Evolutionary conservation across 2,888 invertebrate species (phyloP), one percentile per base, ranked within the genome.

Genomic region (Amblyjoppa fuscipennis): DNA sequence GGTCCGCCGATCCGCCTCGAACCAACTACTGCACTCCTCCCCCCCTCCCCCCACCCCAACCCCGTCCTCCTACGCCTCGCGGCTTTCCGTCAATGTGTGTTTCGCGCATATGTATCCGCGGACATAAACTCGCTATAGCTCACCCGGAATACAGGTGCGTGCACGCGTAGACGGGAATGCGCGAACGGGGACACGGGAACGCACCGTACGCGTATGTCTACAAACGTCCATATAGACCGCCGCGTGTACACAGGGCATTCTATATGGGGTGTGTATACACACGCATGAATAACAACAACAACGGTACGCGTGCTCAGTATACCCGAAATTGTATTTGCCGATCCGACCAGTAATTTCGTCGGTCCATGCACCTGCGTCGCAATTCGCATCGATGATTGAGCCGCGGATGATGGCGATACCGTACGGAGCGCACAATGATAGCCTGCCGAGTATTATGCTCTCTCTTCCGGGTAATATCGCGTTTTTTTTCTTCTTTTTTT

Each of bases 261-360:
- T 69, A 53, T 25, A 75, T 74, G 45, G 28, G 41, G 5, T 66
- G 28, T 59, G 28, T 59, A 61, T 34, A 69, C 49, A 34, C 53
- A 71, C 66, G 70, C 74, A 16, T 45, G 88, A 87, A 88, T 91
- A 92, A 92, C 92, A 92, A 92, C 90, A 89, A 89, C 89, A 80
- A 85, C 38, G 77, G 83, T 31, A 77, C 53, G 82, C 85, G 86
- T 88, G 88, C 89, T 89, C 89, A 88, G 89, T 90, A 90, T 87
- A 87, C 87, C 85, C 87, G 85, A 89, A 90, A 92, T 89, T 85
- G 76, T 82, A 85, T 83, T 87, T 81, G 66, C 76, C 87, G 87
- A 87, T 84, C 68, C 81, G 74, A 64, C 81, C 77, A 69, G 64
- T 66, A 81, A 87, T 87, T 88, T 73, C 71, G 61, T 45, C 82